Base-by-base conservation (phyloP, 2,113 vertebrate species). In the Myiozetetes cayanensis region DNA sequence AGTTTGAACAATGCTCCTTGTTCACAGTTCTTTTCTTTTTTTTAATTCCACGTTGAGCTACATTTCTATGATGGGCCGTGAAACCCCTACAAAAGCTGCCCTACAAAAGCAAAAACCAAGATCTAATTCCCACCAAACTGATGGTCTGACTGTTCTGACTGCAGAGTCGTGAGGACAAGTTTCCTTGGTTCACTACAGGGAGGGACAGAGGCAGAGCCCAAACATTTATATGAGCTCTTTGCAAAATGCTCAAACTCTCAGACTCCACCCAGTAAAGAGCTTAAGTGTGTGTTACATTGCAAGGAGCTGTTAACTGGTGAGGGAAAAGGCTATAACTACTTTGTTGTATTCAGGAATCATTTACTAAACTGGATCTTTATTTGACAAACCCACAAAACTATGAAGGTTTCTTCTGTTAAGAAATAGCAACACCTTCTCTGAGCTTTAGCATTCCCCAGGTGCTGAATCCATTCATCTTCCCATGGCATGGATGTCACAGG, bases 11-110 rank as follows among this genome's bases (percentile, higher is more conserved):
- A 73, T 2, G 4, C 20, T 88, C 0, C 0, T 33, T 92, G 58
- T 95, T 96, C 56, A 77, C 22, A 47, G n/a, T 43, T 91, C 23
- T 89, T 74, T 88, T 59, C n/a, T 43, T 46, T 43, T 94, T 76
- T 89, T 46, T 86, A 96, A 96, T 94, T 84, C 76, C 73, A 46
- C 39, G 35, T 35, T 1, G 4, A 93, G 82, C 87, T 74, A 43
- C 31, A 58, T 72, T 87, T 90, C 81, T 80, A 39, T 13, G 1
- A 17, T 3, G 24, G 66, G 55, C 87, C 70, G n/a, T 41, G 59
- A 85, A 73, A 23, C 24, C 47, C 63, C 16, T 44, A 61, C 62
- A 85, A 97, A 93, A 94, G 43, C 87, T 84, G 93, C 46, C 12
- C 53, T 81, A 33, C 39, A 72, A 71, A 79, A 39, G 27, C 9